Conservation (phyloP, 2,113 vertebrate species). For the Morphnarchus princeps region DNA sequence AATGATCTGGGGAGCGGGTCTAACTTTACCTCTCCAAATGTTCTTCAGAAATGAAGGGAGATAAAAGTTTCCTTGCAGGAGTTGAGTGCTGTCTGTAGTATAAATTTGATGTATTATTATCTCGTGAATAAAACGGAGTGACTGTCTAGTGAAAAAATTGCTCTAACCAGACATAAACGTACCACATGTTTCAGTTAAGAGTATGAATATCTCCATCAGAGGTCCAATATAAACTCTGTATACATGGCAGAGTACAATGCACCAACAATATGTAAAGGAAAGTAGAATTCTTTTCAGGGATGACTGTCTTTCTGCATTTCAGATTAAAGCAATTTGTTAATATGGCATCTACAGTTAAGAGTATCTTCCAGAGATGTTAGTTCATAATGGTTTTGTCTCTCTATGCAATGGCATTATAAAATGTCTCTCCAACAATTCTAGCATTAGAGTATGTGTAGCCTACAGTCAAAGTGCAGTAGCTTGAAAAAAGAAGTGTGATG, state of each 20-base stretch:
- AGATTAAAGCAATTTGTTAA: background rate
- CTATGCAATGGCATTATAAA: background rate
- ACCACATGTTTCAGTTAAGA: background rate
- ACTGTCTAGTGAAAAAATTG: background rate
- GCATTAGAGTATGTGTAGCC: background rate
- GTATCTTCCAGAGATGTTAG: background rate
- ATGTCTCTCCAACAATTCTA: background rate
- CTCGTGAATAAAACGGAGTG: background rate
- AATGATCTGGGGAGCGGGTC: background rate
- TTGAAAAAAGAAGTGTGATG: conserved; percentile 36
- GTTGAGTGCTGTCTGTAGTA: background rate
- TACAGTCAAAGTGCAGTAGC: conserved; percentile 17
- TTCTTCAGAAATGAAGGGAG: background rate
- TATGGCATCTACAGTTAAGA: background rate
- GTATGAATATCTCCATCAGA: background rate
- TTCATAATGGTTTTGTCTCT: background rate
- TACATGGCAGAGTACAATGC: background rate
- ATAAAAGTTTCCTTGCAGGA: background rate
- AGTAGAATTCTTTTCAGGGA: background rate
- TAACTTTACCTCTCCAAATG: background rate
- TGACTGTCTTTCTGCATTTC: background rate
- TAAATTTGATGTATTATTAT: background rate
- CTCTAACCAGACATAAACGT: fast-evolving
- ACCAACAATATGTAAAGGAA: background rate
- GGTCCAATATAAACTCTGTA: background rate